Percentiles rank a stretch among this genome's conserved stretches.
Conservation (phyloP, 2,797 vertebrate species). For the Avahi laniger region DNA sequence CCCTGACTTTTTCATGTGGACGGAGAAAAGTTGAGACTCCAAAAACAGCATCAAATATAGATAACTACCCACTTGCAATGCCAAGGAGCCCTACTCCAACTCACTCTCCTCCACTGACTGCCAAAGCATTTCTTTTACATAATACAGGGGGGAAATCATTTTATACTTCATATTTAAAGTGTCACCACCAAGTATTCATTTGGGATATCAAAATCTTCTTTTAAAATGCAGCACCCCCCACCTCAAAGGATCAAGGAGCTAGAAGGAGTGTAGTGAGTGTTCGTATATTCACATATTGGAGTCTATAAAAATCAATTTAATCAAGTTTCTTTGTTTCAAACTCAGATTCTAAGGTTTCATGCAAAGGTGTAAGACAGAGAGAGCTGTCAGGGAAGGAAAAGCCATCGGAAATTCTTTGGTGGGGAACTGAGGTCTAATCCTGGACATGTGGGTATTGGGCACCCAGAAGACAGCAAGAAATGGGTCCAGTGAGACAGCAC, state of each 20-base stretch:
- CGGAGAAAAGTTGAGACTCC: neutral
- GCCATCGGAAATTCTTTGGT: neutral
- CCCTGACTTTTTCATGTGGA: neutral
- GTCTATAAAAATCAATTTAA: neutral
- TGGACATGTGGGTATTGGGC: neutral
- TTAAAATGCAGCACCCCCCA: neutral
- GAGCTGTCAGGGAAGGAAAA: neutral
- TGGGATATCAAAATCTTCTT: neutral
- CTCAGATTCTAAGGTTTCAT: neutral
- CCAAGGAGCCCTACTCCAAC: neutral
- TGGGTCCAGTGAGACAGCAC: neutral
- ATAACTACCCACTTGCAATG: neutral
- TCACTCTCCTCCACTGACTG: neutral
- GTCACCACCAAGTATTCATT: neutral
- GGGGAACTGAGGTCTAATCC: neutral
- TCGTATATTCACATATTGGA: neutral
- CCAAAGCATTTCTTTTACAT: neutral
- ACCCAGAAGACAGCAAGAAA: neutral
- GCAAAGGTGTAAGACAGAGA: neutral
- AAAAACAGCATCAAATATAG: neutral
- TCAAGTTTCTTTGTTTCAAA: conserved; percentile 22
- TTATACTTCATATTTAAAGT: neutral
- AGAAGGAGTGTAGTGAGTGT: neutral
- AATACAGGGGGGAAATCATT: neutral
- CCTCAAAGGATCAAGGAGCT: neutral